Percentiles rank a stretch among this genome's conserved stretches.
These are phyloP conservation scores for Megaustenia siamemsis DNA, from an alignment of 2,888 invertebrate genomes.

Conservation along the genomic window DNA sequence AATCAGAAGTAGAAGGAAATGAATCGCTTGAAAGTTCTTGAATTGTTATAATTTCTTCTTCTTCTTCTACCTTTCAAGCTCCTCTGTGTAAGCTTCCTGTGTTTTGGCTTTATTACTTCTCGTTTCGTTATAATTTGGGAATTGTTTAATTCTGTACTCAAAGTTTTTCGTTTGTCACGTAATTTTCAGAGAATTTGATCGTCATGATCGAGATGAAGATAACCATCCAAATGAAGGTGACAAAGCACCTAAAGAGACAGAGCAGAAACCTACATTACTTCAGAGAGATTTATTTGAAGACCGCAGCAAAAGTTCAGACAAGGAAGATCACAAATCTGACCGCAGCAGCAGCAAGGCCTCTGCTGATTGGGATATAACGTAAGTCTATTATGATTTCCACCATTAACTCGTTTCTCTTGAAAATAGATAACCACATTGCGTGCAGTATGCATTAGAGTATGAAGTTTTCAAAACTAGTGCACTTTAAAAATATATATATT, in stretches of 20 bases:
- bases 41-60: too few species aligned
- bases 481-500: too few species aligned
- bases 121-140: too few species aligned
- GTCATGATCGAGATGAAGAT: slow-evolving; percentile 57
- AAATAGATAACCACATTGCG: background rate
- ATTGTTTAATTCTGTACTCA: too few species aligned
- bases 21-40: too few species aligned
- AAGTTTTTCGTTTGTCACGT: background rate
- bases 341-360: slow-evolving; percentile 46
- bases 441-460: background rate
- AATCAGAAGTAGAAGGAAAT: too few species aligned
- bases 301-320: slow-evolving; percentile 55
- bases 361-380: slow-evolving; percentile 56
- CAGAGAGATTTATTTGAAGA: slow-evolving; percentile 79
- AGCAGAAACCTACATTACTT: slow-evolving; percentile 56
- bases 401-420: background rate
- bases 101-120: too few species aligned
- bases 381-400: slow-evolving; percentile 30
- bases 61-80: too few species aligned
- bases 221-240: slow-evolving; percentile 62
- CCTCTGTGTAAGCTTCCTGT: too few species aligned
- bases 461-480: too few species aligned
- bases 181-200: slow-evolving; percentile 61
- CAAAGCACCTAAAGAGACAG: slow-evolving; percentile 59
- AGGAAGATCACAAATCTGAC: slow-evolving; percentile 45